Evolutionary conservation across 2,797 vertebrate genomes (phyloP).

Genomic region (Xiphorhynchus erythropygius): DNA sequence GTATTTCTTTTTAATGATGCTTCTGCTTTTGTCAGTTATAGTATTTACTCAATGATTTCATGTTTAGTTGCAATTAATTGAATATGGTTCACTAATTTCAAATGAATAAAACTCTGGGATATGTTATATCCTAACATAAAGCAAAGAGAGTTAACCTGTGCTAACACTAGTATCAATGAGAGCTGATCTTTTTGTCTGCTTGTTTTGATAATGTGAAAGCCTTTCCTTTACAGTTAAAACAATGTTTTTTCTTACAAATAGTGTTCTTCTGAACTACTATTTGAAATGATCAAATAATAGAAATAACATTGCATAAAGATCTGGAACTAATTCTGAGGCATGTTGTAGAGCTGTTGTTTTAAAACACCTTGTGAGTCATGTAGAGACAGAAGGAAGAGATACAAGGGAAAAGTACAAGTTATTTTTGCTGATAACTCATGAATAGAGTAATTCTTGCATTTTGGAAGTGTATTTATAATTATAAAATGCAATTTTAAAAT

Average conservation of each 20-base stretch:
- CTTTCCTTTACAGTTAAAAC: background rate
- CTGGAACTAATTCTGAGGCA: conserved; percentile 66
- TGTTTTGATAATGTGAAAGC: background rate
- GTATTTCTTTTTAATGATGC: background rate
- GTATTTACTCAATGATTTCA: background rate
- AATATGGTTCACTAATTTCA: background rate
- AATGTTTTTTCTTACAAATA: background rate
- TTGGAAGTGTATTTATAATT: background rate
- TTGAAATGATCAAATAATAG: background rate
- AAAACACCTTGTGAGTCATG: background rate
- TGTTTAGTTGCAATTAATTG: background rate
- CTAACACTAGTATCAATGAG: background rate
- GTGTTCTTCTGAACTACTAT: background rate
- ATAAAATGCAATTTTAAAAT: background rate
- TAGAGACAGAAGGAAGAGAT: background rate
- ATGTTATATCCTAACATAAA: background rate
- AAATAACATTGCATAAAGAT: conserved; percentile 21
- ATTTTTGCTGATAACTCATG: background rate
- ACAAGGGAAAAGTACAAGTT: background rate
- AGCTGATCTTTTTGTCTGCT: background rate
- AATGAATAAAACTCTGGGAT: background rate
- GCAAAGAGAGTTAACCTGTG: background rate
- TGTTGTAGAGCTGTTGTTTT: conserved; percentile 3
- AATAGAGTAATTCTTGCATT: background rate
- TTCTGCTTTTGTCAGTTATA: background rate